phyloP scores from a whole-genome alignment of 2,888 invertebrate species.

The Caenorhabditis sp. region DNA sequence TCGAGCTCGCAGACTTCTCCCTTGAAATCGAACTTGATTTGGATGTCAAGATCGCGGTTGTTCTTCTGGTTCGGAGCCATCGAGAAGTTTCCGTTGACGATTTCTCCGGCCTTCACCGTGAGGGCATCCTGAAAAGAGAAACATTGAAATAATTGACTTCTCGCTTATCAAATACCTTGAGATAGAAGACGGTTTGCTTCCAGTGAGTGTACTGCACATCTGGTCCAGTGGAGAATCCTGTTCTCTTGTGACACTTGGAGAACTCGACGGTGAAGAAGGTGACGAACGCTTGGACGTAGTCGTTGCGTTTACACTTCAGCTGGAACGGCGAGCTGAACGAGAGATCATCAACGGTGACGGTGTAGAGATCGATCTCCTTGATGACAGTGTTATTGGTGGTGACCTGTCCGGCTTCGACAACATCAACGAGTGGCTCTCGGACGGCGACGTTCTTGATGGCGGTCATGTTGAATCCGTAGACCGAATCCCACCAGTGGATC shows the following conservation, averaged over 20 bases:
- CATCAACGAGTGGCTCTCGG: constrained; percentile 97
- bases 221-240: constrained; percentile 96
- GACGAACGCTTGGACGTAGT: constrained; percentile 90
- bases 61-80: constrained; percentile 97
- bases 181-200: constrained; percentile 99
- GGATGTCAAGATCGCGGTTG: constrained; percentile 96
- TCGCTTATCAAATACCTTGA: constrained; percentile 86
- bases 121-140: constrained; percentile 89
- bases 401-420: constrained; percentile 98
- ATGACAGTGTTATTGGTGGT: constrained; percentile 95
- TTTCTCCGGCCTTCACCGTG: constrained; percentile 95
- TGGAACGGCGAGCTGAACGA: constrained; percentile 91
- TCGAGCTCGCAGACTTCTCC: constrained; percentile 85
- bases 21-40: constrained; percentile 88
- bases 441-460: constrained; percentile 98
- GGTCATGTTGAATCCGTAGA: constrained; percentile 99
- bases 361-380: constrained; percentile 96
- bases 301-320: constrained; percentile 84
- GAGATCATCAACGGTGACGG: constrained; percentile 95
- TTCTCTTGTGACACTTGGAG: constrained; percentile 98
- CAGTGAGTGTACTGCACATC: constrained; percentile 99
- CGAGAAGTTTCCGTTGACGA: constrained; percentile 90
- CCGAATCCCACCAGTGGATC: constrained; percentile 99
- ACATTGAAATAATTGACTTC: neutral
- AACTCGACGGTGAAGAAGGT: constrained; percentile 99